Evolutionary conservation across 2,797 vertebrate genomes (phyloP), one percentile per base, ranked within the genome.

Genomic region (Hypotaenidia okinawae): DNA sequence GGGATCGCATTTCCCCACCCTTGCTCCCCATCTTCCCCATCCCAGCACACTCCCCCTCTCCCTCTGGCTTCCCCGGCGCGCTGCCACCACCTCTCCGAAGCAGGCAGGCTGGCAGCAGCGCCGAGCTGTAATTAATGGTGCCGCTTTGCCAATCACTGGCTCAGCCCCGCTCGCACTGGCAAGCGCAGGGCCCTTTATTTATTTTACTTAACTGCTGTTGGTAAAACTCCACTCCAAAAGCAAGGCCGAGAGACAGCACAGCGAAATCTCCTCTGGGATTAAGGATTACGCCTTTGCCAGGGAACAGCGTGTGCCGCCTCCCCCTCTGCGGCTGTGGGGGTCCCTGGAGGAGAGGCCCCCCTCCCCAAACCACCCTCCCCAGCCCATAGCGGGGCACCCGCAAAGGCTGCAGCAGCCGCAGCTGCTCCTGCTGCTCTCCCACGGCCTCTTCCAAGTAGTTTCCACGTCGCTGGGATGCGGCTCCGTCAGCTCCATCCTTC

Each of bases 131-230:
- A 92, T 95, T 94, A 94, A 94, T 67, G 94, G 94, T 85, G 79
- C 88, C 8, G 90, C 84, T 95, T 78, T 95, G 91, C 93, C 96
- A 94, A 33, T 72, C 74, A 4, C 91, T 73, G 96, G 84, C 93
- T 70, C 68, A 33, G 92, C 83, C 88, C 79, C 59, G 52, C 92
- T 28, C 63, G 43, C 90, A 45, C 95, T 95, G 96, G 93, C 96
- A 96, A 33, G 83, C 95, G 12, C 63, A 21, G 80, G 90, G 78
- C 94, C 10, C 70, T 90, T 82, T 95, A 96, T 97, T 96, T 97
- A 96, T 95, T 96, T 93, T 94, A 84, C 94, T 96, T 93, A 93
- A 93, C 91, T 94, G 95, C 94, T 92, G 88, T 94, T 96, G 93
- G 96, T 94, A 90, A 96, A 94, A 95, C 93, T 96, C 89, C 85